Conservation (phyloP, 2,888 invertebrate genomes). For the Nasonia oneida region DNA sequence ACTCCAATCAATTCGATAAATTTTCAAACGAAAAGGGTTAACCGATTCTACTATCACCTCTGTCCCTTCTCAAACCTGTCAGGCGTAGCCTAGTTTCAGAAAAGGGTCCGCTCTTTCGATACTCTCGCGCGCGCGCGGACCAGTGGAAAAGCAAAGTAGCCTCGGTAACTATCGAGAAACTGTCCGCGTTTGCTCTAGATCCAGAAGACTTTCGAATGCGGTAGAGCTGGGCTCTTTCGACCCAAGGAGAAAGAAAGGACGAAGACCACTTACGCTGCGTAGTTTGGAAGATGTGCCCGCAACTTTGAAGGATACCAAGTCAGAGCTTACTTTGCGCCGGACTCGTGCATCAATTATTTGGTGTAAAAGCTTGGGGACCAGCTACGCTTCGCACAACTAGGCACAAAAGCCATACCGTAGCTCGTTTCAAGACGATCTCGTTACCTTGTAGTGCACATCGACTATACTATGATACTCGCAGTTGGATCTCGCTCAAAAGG, state of each 20-base stretch:
- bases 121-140: not conserved
- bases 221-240: not conserved
- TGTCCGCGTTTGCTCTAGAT: constrained; percentile 61
- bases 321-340: not conserved
- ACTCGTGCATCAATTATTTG: not conserved
- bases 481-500: constrained; percentile 24
- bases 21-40: not conserved
- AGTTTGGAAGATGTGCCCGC: not conserved
- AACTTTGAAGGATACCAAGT: not conserved
- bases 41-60: not conserved
- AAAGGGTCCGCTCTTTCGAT: not conserved
- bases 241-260: not conserved
- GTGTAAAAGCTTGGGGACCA: no score
- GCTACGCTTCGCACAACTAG: no score
- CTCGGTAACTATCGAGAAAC: constrained; percentile 67
- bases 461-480: not conserved
- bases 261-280: not conserved
- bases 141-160: not conserved
- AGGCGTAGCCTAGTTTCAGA: constrained; percentile 54
- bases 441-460: not conserved
- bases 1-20: not conserved
- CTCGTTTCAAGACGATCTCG: no score
- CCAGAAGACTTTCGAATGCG: constrained; percentile 31
- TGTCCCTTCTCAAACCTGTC: constrained; percentile 23
- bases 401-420: not conserved